Percentiles rank a stretch among this genome's conserved stretches.
Evolutionary conservation across 2,888 invertebrate genomes (phyloP).

Genomic region (Stegophylla sp.): DNA sequence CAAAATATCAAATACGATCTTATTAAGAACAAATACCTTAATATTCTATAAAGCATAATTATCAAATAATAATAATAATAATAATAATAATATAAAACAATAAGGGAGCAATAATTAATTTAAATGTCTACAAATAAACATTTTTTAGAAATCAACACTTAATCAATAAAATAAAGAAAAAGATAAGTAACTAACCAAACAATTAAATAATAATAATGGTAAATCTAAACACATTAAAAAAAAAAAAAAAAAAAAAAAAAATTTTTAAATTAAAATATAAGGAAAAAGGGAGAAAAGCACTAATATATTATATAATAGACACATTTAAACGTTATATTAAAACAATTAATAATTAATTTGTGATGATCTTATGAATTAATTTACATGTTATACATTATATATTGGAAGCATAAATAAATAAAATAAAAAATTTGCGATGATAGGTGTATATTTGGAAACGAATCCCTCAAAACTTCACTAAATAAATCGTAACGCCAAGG

Average conservation of each 20-base stretch:
- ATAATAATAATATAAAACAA: conserved; percentile 36
- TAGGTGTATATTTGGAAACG: conserved; percentile 18
- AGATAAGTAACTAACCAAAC: conserved; percentile 51
- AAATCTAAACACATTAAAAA: conserved; percentile 47
- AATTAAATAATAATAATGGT: conserved; percentile 58
- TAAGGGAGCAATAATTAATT: conserved; percentile 46
- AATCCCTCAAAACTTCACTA: conserved; percentile 34
- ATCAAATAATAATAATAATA: neutral
- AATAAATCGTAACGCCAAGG: neutral
- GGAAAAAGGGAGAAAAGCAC: neutral
- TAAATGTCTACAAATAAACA: conserved; percentile 57
- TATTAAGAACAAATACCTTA: conserved; percentile 48
- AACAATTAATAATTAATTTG: conserved; percentile 51
- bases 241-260: too few relatives aligned
- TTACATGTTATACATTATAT: conserved; percentile 44
- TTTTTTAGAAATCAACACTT: conserved; percentile 59
- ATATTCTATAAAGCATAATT: conserved; percentile 39
- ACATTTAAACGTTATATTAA: conserved; percentile 28
- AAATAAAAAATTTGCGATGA: conserved; percentile 22
- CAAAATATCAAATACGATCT: conserved; percentile 52
- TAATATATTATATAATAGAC: too few relatives aligned
- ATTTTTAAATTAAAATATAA: conserved; percentile 2
- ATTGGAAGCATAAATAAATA: conserved; percentile 56
- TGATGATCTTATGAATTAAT: conserved; percentile 53
- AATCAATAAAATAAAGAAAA: conserved; percentile 43